Evolutionary conservation across 2,888 invertebrate species (phyloP).

Genomic region (Chaetoderma sp.): DNA sequence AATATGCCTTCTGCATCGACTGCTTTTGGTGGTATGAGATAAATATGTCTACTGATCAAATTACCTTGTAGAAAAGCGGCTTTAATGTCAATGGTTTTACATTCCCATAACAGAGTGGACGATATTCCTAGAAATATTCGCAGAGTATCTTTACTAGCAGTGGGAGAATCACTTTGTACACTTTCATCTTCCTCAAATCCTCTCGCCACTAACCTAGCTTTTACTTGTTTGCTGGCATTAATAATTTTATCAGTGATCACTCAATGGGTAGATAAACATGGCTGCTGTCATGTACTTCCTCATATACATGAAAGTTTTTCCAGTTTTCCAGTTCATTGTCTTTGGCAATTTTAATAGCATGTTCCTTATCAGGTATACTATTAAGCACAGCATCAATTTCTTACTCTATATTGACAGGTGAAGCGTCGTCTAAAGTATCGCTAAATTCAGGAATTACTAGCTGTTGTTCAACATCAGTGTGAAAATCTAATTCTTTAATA

Average conservation of each 20-base stretch:
- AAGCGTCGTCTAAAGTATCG: too few species aligned
- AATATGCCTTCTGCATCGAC: not conserved
- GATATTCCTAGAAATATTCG: slow-evolving; percentile 5
- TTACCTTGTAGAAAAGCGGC: slow-evolving; percentile 19
- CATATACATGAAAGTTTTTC: not conserved
- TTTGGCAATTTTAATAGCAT: not conserved
- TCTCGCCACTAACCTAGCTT: not conserved
- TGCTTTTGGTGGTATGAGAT: slow-evolving; percentile 6
- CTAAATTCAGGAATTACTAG: not conserved
- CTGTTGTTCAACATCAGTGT: not conserved
- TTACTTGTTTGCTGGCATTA: not conserved
- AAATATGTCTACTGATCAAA: slow-evolving; percentile 5
- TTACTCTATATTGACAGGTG: too few species aligned
- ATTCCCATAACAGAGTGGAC: not conserved
- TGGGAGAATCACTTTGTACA: not conserved
- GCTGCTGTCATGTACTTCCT: not conserved
- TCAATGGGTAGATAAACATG: not conserved
- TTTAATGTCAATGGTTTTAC: slow-evolving; percentile 20
- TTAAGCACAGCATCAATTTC: too few species aligned
- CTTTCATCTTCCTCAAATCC: not conserved
- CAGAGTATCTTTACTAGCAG: not conserved
- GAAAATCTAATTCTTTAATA: slow-evolving; percentile 9
- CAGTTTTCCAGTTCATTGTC: not conserved
- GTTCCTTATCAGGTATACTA: too few species aligned
- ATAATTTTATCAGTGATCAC: not conserved